Percentiles rank a stretch among this genome's conserved stretches.
phyloP scores from a whole-genome alignment of 2,888 invertebrate species.

The Lissocephala sabroskyi region DNA sequence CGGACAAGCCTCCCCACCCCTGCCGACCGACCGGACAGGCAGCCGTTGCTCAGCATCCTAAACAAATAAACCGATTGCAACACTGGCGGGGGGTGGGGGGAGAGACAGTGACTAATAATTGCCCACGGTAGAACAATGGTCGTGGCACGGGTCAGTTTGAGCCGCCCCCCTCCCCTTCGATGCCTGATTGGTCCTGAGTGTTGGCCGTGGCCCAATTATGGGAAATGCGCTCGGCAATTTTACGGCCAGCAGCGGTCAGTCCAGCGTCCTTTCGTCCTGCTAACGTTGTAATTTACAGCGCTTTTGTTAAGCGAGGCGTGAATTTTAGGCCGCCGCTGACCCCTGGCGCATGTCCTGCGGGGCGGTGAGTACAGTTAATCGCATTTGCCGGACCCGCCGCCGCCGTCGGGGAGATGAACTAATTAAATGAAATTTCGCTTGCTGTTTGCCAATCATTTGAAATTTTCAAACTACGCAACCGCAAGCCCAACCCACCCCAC shows the following conservation, averaged over 20 bases:
- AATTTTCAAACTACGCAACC: slow-evolving; percentile 15
- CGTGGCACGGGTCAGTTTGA: neutral
- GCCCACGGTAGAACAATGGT: neutral
- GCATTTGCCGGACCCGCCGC: too few relatives aligned
- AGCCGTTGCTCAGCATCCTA: slow-evolving; percentile 39
- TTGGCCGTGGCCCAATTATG: slow-evolving; percentile 47
- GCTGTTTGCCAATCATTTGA: slow-evolving; percentile 13
- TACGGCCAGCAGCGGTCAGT: slow-evolving; percentile 8
- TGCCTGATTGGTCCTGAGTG: slow-evolving; percentile 37
- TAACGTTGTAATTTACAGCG: slow-evolving; percentile 59
- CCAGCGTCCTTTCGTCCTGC: slow-evolving; percentile 19
- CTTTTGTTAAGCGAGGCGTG: slow-evolving; percentile 65
- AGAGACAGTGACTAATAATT: neutral
- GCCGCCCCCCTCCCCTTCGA: neutral
- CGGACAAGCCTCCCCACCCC: slow-evolving; percentile 24
- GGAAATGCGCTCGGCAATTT: slow-evolving; percentile 16
- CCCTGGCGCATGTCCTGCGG: slow-evolving; percentile 15
- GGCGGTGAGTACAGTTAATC: slow-evolving; percentile 35
- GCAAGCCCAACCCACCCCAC: too few relatives aligned
- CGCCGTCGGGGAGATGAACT: too few relatives aligned
- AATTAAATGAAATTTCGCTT: slow-evolving; percentile 38
- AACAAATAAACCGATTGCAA: slow-evolving; percentile 41
- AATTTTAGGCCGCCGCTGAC: slow-evolving; percentile 36
- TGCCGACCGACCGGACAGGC: slow-evolving; percentile 11
- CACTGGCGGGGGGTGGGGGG: slow-evolving; percentile 29